phyloP scores from a whole-genome alignment of 2,888 invertebrate species.

The Drosophila cognata region DNA sequence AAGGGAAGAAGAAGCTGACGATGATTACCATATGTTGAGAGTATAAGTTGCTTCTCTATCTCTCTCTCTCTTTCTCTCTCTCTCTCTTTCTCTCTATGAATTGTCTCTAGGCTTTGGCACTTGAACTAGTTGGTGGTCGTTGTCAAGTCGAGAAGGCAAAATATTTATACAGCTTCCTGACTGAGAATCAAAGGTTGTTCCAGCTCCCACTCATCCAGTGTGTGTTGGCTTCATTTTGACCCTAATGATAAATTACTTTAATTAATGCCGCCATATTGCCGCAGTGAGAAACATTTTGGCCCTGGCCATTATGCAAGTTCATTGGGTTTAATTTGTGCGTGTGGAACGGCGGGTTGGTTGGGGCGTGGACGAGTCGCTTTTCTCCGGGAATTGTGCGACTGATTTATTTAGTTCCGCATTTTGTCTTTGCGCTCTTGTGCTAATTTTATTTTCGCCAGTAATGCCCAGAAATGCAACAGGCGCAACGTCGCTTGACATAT shows the following conservation, averaged over 20 bases:
- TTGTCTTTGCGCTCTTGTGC: conserved; percentile 63
- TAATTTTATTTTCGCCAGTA: conserved; percentile 49
- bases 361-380: background rate
- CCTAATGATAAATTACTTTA: conserved; percentile 84
- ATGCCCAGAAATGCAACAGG: conserved; percentile 68
- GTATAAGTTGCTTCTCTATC: conserved; percentile 2
- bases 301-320: conserved; percentile 77
- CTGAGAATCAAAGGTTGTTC: conserved; percentile 68
- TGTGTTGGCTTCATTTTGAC: conserved; percentile 66
- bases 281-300: conserved; percentile 55
- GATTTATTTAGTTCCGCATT: conserved; percentile 75
- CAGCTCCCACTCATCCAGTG: conserved; percentile 14
- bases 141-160: conserved; percentile 59
- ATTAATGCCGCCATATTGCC: conserved; percentile 83
- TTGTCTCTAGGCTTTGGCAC: conserved; percentile 9
- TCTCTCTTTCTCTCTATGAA: background rate
- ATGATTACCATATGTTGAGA: conserved; percentile 70
- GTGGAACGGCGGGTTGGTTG: conserved; percentile 9
- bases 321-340: conserved; percentile 77
- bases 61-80: conserved; percentile 2
- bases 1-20: conserved; percentile 1
- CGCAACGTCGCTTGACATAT: conserved; percentile 74
- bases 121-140: conserved; percentile 32
- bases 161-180: conserved; percentile 77
- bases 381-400: conserved; percentile 22